phyloP scores from a whole-genome alignment of 1,140 invertebrate genomes.

The Leptonema lineaticorne region DNA sequence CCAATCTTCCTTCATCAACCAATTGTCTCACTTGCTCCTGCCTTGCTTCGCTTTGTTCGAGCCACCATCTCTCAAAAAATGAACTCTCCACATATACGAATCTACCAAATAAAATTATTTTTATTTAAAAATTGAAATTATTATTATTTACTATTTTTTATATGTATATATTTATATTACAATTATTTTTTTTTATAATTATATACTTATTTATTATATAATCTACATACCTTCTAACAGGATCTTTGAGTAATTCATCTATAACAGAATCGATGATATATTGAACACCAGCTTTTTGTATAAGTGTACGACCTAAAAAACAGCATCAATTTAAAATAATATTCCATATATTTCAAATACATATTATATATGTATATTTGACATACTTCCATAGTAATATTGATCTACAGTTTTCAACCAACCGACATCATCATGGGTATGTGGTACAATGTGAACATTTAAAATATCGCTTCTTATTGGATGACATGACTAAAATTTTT shows the following conservation, averaged over 20 bases:
- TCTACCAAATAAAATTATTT: constrained; percentile 49
- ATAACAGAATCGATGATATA: constrained; percentile 91
- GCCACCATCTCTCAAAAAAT: constrained; percentile 94
- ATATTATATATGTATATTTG: constrained; percentile 43
- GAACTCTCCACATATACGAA: constrained; percentile 82
- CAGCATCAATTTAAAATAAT: constrained; percentile 12
- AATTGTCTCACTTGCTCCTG: constrained; percentile 60
- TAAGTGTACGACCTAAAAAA: constrained; percentile 43
- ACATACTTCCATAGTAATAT: constrained; percentile 81
- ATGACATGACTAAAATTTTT: constrained; percentile 67
- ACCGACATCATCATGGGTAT: constrained; percentile 88
- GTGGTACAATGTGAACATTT: constrained; percentile 82
- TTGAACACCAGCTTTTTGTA: constrained; percentile 81
- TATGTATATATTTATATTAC: not conserved
- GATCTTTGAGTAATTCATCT: constrained; percentile 72
- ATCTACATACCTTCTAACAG: constrained; percentile 59
- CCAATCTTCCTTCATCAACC: constrained; percentile 75
- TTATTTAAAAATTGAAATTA: not conserved
- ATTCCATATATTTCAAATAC: not conserved
- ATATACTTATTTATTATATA: not conserved
- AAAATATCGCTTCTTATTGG: constrained; percentile 58
- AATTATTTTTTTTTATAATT: not conserved
- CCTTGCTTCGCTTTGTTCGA: constrained; percentile 65
- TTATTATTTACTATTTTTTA: not conserved
- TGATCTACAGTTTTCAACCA: constrained; percentile 94